Base-by-base conservation (phyloP, 2,797 vertebrate genomes). In the Lepus townsendii region DNA sequence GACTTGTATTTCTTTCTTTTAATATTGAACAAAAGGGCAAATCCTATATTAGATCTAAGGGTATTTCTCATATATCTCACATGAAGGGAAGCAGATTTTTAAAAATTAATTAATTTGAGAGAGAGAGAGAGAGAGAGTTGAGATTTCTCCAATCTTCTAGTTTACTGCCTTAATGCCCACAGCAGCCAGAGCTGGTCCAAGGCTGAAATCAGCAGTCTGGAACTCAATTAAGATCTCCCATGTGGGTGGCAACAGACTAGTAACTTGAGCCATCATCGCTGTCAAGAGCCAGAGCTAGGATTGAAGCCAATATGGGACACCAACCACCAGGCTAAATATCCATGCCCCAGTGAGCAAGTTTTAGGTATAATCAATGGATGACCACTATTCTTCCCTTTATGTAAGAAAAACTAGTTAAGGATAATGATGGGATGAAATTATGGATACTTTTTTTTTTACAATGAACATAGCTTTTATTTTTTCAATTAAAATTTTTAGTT, bases 391-490 rank as follows among this genome's bases (percentile, higher is more conserved):
- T 72, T 94, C 47, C 72, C 32, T 79, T 84, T 66, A 50, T 86
- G 94, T 27, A 60, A 42, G 27, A 76, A 83, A 90, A 89, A 85
- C 38, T 17, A 19, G 22, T 79, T 90, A 82, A 83, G 47, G 77
- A 73, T 57, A 87, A 60, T 24, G 35, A 92, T 75, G 17, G 60
- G 20, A 38, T 62, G 13, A 32, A 16, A 63, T 85, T 69, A 32
- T 92, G 38, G 47, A 32, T 68, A 19, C 30, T 54, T 54, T 86
- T 68, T 96, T 65, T 42, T 57, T 57, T 57, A 71, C 1, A 75
- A 54, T 80, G 87, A 73, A 2, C 79, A 24, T 47, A 16, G 50
- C 62, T 91, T 91, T 76, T 71, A 79, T 91, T 86, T 78, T 96
- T 92, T 85, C 47, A 90, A 1, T 35, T 52, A 52, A 42, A 78